These are phyloP conservation scores for Phacellophora camtschatica DNA, from an alignment of 30 jellyfish, hydroid and myxozoan species.

Conservation along the genomic window DNA sequence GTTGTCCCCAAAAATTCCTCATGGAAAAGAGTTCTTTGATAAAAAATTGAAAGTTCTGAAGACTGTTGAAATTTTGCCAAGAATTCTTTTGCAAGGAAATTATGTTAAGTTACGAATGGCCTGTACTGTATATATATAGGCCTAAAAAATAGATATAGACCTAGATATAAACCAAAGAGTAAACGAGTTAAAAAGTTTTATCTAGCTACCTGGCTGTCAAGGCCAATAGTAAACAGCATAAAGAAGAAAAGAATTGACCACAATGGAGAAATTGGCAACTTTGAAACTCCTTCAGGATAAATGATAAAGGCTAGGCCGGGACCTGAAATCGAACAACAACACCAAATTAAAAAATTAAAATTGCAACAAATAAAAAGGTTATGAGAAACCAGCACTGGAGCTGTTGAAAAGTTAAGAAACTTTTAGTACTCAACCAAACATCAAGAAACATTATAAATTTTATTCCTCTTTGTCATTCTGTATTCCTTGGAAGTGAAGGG, in stretches of 20 bases:
- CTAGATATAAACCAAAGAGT: neutral
- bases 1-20: too few species aligned
- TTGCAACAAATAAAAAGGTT: too few species aligned
- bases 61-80: neutral
- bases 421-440: too few species aligned
- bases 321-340: too few species aligned
- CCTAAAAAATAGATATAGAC: neutral
- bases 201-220: slow-evolving; percentile 85
- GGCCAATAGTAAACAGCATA: slow-evolving; percentile 88
- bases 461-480: too few species aligned
- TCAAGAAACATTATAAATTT: too few species aligned
- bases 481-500: too few species aligned
- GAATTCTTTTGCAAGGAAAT: neutral
- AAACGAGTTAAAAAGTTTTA: neutral
- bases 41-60: neutral
- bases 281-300: slow-evolving; percentile 89
- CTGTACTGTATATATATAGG: neutral
- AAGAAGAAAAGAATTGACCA: slow-evolving; percentile 87
- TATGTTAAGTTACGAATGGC: neutral
- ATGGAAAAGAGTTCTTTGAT: too few species aligned
- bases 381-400: too few species aligned
- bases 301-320: slow-evolving; percentile 89
- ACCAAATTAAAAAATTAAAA: too few species aligned
- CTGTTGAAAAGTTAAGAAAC: too few species aligned
- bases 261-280: slow-evolving; percentile 79